Base-by-base conservation (phyloP, 2,888 invertebrate species). In the Heliconius charithonia region DNA sequence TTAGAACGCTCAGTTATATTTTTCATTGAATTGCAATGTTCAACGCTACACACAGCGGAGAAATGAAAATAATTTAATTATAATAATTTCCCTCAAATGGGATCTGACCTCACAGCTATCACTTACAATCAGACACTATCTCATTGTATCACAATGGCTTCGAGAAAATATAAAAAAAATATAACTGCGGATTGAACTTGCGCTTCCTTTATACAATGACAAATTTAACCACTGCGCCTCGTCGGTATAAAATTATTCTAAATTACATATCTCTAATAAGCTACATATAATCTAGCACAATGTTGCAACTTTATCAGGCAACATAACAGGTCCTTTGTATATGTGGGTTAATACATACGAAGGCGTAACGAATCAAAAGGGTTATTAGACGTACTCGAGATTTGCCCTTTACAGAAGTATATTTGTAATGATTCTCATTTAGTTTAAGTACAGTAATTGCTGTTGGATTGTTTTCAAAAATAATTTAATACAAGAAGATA, bases 271-370 rank as follows among this genome's bases (percentile, higher is more conserved):
- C 16, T 73, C 25, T 56, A 72, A 56, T 72, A 77, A 79, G 71
- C 32, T 76, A 32, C 59, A 76, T 74, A 45, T 59, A 63, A 77
- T 59, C 19, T 73, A 51, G 73, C 37, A 66, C 25, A 65, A 62
- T 80, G 76, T 80, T 56, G 81, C 59, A 81, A 81, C 67, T 51
- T 4, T 65, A 73, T 72, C 32, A 41, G 51, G 62, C 51, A 72
- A 62, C 45, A 77, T 71, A 81, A 75, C 81, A 81, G 79, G 81
- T 79, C 77, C 69, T 76, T 76, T 75, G 70, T 66, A 71, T 74
- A 81, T 69, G 78, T 81, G 70, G 80, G 81, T 80, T 78, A 80
- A 75, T 75, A 76, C 67, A 79, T 63, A 69, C 25, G 74, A 37
- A 59, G 80, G 76, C 66, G 78, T 70, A 65, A 56, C 73, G 59